Evolutionary conservation across 1,140 invertebrate genomes (phyloP).

Genomic region (Drosophila nikananu): DNA sequence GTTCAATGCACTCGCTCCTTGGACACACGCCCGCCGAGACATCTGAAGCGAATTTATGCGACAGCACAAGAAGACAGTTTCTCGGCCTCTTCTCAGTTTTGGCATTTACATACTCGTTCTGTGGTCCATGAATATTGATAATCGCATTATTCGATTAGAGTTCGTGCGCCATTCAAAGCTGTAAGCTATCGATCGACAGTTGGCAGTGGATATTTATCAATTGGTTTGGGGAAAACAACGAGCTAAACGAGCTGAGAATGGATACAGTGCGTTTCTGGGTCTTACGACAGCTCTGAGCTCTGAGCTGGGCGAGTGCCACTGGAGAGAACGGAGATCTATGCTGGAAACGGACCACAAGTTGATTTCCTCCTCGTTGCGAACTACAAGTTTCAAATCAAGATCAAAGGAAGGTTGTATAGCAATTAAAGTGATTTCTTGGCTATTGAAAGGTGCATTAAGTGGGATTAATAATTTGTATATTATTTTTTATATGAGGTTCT

Average conservation of each 20-base stretch:
- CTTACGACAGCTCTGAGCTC: neutral
- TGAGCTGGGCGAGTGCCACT: neutral
- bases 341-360: neutral
- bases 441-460: neutral
- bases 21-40: constrained; percentile 15
- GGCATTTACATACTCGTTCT: constrained; percentile 50
- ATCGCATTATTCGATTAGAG: constrained; percentile 47
- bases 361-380: constrained; percentile 21
- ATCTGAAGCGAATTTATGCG: constrained; percentile 22
- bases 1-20: constrained; percentile 47
- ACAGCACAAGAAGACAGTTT: constrained; percentile 12
- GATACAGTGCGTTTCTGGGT: neutral
- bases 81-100: neutral
- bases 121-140: constrained; percentile 28
- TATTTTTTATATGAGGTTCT: neutral
- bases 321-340: neutral
- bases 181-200: constrained; percentile 30
- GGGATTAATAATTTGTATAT: neutral
- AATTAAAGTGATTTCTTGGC: neutral
- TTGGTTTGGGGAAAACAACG: neutral
- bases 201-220: constrained; percentile 26
- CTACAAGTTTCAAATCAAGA: neutral
- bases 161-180: constrained; percentile 10
- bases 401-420: neutral
- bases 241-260: neutral